These are phyloP conservation scores for Glandiceps talaboti DNA, from an alignment of 53 echinoderm and acorn worm species.

Conservation along the genomic window DNA sequence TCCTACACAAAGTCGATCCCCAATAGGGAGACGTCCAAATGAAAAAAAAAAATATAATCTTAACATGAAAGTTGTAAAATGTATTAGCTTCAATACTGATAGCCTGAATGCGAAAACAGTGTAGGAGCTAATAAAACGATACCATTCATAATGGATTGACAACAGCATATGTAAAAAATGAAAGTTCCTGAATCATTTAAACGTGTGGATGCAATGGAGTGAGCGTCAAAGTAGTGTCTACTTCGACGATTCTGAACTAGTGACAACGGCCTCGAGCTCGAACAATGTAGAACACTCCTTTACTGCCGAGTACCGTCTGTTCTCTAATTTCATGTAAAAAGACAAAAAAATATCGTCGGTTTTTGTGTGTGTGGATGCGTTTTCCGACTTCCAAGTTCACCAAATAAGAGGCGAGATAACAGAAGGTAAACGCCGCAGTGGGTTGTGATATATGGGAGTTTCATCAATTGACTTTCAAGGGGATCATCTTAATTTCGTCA, in stretches of 20 bases:
- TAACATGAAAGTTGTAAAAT: no score
- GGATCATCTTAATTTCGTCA: not conserved
- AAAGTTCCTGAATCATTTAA: not conserved
- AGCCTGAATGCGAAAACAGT: not conserved
- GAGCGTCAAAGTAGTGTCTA: not conserved
- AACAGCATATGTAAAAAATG: not conserved
- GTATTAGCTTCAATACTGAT: not conserved
- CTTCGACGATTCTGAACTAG: not conserved
- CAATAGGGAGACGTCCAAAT: not conserved
- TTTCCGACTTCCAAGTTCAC: not conserved
- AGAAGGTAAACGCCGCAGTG: not conserved
- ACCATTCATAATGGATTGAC: not conserved
- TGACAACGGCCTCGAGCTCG: not conserved
- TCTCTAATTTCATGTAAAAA: not conserved
- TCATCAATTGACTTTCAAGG: not conserved
- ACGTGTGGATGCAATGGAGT: not conserved
- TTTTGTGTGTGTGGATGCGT: no score
- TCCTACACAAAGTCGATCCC: not conserved
- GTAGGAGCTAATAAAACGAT: not conserved
- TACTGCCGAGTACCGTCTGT: not conserved
- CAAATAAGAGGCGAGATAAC: not conserved
- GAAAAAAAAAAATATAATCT: not conserved
- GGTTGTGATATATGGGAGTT: not conserved
- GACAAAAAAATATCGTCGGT: not conserved
- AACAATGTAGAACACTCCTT: not conserved